Evolutionary conservation across 2,888 invertebrate species (phyloP), one percentile per base, ranked within the genome.

Genomic region (Agrotis clavis): DNA sequence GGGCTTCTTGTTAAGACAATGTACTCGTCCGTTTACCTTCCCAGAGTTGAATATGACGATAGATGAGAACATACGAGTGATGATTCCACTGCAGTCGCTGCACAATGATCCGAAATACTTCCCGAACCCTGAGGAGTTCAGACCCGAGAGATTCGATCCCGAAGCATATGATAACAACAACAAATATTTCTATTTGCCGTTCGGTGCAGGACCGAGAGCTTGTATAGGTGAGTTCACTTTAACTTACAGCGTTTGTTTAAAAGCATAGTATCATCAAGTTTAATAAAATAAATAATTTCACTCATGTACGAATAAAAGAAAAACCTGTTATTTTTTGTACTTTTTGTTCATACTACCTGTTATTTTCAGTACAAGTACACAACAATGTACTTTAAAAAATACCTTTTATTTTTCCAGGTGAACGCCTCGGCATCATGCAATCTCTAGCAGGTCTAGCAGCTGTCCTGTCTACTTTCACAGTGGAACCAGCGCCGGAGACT

Each of bases 381-480:
- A 41, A 6, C 35, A 35, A 6, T 9, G 41, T 2, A 41, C 11
- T 41, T 41, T 9, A 9, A 1, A 41, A 41, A 11, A 41, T 41
- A 41, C 21, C 18, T 60, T 7, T 18, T 66, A n/a, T 48, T 14
- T 71, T 30, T 30, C 2, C 76, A 88, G 88, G 87, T 19, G 83
- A 74, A 19, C 84, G 88, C 4, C 71, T 88, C 4, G 88, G 85
- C 0, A 67, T 73, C 48, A 88, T 89, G 88, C 88, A 89, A 72
- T 88, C 89, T 0, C 56, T 88, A 48, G 86, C 88, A 2, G 89
- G 88, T 2, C 69, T 89, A 18, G 88, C 89, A 6, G 88, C 87
- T 0, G 47, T 89, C 4, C 70, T 89, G 14, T 77, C 81, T n/a
- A 67, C 74, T 7, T 88, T 85, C 71, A 73, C 85, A 4, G 86